These are phyloP conservation scores for Acanthopagrus latus DNA, from an alignment of 2,797 vertebrate genomes.

Conservation along the genomic window DNA sequence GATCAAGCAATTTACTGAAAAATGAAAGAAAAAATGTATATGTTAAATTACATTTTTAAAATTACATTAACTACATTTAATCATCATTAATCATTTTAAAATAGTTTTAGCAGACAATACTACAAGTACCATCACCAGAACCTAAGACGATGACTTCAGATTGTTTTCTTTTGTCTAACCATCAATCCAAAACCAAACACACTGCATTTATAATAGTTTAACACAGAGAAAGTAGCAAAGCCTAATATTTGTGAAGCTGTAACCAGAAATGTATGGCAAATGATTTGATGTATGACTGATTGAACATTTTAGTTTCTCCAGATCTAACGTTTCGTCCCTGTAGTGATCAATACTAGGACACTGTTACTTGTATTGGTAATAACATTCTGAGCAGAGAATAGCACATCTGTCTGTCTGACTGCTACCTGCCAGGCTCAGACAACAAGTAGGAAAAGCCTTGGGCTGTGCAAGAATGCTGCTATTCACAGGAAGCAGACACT, in stretches of 20 bases:
- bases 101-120: background rate
- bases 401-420: conserved; percentile 54
- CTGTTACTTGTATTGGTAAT: conserved; percentile 29
- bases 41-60: background rate
- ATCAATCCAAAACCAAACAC: background rate
- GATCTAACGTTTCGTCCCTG: background rate
- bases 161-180: background rate
- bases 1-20: background rate
- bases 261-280: background rate
- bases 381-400: conserved; percentile 49
- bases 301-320: conserved; percentile 11
- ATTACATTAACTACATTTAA: no score
- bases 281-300: conserved; percentile 14
- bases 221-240: background rate
- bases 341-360: conserved; percentile 40
- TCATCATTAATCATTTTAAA: background rate
- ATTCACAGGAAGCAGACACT: conserved; percentile 59
- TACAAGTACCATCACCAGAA: background rate
- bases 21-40: background rate
- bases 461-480: conserved; percentile 63
- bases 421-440: conserved; percentile 69
- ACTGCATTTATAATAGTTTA: background rate
- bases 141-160: background rate
- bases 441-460: conserved; percentile 57
- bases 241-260: background rate